These are phyloP conservation scores for Drosophila erecta DNA, from an alignment of 1,140 invertebrate species.

Conservation along the genomic window DNA sequence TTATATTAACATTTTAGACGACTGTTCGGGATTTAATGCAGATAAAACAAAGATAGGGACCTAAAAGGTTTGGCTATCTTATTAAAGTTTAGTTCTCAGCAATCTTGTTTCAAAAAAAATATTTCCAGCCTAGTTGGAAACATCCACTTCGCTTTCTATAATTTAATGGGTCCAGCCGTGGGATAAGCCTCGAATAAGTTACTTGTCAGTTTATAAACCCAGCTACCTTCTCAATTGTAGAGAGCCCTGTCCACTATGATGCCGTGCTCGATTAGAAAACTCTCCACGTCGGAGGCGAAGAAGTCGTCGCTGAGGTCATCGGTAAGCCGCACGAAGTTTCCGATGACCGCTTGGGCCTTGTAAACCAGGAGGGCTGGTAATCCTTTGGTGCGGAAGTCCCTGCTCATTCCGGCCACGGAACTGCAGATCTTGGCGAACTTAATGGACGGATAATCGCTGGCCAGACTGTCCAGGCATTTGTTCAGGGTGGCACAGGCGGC, in stretches of 20 bases:
- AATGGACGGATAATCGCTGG: conserved; percentile 92
- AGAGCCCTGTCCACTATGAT: conserved; percentile 89
- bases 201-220: conserved; percentile 15
- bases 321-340: conserved; percentile 95
- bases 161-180: not conserved
- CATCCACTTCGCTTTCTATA: not conserved
- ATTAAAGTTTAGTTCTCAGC: too few species aligned
- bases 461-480: conserved; percentile 91
- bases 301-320: conserved; percentile 96
- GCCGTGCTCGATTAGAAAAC: conserved; percentile 94
- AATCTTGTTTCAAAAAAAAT: too few species aligned
- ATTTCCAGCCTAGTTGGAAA: too few species aligned
- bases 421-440: conserved; percentile 96
- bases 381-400: conserved; percentile 93
- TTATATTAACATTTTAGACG: too few species aligned
- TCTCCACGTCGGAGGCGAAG: conserved; percentile 94
- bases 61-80: too few species aligned
- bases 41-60: too few species aligned
- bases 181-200: not conserved
- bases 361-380: conserved; percentile 97
- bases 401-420: conserved; percentile 90
- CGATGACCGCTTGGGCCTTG: conserved; percentile 94
- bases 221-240: conserved; percentile 45
- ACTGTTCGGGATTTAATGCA: too few species aligned
- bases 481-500: conserved; percentile 94